phyloP scores from a whole-genome alignment of 2,113 vertebrate genomes.

The Panthera uncia region DNA sequence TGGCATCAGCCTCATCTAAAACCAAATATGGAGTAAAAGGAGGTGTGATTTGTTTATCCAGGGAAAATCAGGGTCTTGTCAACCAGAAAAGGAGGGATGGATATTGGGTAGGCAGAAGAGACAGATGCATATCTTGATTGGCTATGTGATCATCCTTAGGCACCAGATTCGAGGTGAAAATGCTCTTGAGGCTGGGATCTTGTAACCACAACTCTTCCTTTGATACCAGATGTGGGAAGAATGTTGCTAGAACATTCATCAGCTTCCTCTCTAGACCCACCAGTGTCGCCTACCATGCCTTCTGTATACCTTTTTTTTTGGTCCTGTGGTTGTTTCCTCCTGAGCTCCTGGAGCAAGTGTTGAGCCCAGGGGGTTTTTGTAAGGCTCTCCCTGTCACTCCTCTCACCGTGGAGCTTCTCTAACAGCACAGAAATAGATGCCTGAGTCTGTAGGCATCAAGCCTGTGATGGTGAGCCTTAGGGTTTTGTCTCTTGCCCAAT shows the following conservation, averaged over 20 bases:
- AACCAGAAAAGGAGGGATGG: not conserved
- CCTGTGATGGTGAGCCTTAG: slow-evolving; percentile 10
- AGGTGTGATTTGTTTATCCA: not conserved
- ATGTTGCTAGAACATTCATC: not conserved
- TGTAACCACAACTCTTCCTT: not conserved
- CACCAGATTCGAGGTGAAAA: not conserved
- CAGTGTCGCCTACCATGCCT: not conserved
- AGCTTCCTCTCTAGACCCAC: not conserved
- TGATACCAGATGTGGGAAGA: not conserved
- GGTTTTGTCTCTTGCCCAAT: not conserved
- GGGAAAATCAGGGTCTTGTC: not conserved
- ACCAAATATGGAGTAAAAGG: not conserved
- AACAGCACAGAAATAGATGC: not conserved
- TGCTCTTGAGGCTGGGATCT: not conserved
- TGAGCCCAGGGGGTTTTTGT: slow-evolving; percentile 18
- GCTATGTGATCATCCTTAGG: not conserved
- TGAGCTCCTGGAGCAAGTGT: not conserved
- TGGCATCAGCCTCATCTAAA: too few species aligned
- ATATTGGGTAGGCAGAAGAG: not conserved
- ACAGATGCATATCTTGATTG: not conserved
- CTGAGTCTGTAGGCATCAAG: not conserved
- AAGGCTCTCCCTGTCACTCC: not conserved
- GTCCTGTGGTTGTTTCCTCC: not conserved
- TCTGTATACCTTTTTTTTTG: not conserved
- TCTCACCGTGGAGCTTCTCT: not conserved